phyloP scores from a whole-genome alignment of 2,113 vertebrate species.

The Pantherophis guttatus region DNA sequence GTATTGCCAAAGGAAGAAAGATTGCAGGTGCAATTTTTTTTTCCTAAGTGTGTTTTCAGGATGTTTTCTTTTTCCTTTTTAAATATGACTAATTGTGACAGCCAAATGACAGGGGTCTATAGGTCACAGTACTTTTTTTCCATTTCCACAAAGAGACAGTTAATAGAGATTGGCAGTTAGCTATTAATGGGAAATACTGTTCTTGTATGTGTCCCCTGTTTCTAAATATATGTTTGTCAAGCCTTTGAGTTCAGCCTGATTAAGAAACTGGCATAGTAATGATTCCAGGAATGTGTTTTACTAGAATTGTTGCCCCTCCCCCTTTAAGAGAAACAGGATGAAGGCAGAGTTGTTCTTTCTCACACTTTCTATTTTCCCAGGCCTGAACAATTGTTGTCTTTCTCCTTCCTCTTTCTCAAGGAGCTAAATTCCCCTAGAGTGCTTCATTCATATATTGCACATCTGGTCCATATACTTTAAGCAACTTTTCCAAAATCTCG shows the following conservation, averaged over 20 bases:
- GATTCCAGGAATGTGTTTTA: not conserved
- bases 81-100: not conserved
- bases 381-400: not conserved
- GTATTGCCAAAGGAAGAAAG: not conserved
- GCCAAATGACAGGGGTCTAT: not conserved
- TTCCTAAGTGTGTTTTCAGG: not conserved
- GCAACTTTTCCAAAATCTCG: not conserved
- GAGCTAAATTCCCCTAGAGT: not conserved
- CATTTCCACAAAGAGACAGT: not conserved
- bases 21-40: slow-evolving; percentile 10
- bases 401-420: not conserved
- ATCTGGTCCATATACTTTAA: not conserved
- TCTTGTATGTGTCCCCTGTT: not conserved
- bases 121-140: not conserved
- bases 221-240: not conserved
- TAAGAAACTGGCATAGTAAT: not conserved
- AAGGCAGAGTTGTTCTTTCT: not conserved
- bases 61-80: not conserved
- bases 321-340: not conserved
- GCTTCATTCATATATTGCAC: not conserved
- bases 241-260: not conserved
- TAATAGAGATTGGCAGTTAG: not conserved
- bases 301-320: not conserved
- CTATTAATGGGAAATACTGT: not conserved
- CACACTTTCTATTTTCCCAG: not conserved